Evolutionary conservation across 2,113 vertebrate genomes (phyloP), one percentile per base, ranked within the genome.

Genomic region (Lethenteron reissneri): DNA sequence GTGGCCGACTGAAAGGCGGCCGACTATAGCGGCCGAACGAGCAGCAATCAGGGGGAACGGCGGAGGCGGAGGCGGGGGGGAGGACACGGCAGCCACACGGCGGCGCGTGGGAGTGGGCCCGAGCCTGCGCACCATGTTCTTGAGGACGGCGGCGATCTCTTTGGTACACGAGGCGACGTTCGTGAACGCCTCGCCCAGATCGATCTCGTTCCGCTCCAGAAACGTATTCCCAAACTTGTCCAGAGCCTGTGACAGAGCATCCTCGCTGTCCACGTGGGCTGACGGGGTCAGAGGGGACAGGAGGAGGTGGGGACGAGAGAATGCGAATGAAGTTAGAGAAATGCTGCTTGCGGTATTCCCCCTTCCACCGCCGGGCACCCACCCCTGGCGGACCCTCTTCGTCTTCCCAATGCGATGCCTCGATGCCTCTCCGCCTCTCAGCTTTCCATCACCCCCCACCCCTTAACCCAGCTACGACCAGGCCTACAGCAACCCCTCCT

Each of bases 231-330:
- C 64, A 68, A 17, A 68, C 11, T 12, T 68, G n/a, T 68, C 64
- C 11, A 68, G 25, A 68, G 64, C n/a, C 25, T 68, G 64, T 68
- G 64, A 68, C n/a, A 68, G 25, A 68, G n/a, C 64, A n/a, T 68
- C 64, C 64, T 68, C 64, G 64, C 25, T 68, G n/a, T 68, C 64
- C 10, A 68, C 64, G 64, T 68, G 64, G n/a, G 64, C 64, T 68
- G 41, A 68, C 11, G n/a, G 25, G n/a, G 64, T 17, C 64, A 68
- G 64, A 68, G 64, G n/a, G 10, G 8, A 25, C 64, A 68, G 21
- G 9, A 11, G 64, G 10, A n/a, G 25, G 2, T n/a, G 1, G 64
- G 10, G 25, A 68, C n/a, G 64, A 25, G 64, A 68, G 9, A 25
- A 68, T 25, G 25, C 25, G 11, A 41, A 41, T n/a, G n/a, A n/a